These are phyloP conservation scores for Orius insidiosus DNA, from an alignment of 1,140 invertebrate species.

Conservation along the genomic window DNA sequence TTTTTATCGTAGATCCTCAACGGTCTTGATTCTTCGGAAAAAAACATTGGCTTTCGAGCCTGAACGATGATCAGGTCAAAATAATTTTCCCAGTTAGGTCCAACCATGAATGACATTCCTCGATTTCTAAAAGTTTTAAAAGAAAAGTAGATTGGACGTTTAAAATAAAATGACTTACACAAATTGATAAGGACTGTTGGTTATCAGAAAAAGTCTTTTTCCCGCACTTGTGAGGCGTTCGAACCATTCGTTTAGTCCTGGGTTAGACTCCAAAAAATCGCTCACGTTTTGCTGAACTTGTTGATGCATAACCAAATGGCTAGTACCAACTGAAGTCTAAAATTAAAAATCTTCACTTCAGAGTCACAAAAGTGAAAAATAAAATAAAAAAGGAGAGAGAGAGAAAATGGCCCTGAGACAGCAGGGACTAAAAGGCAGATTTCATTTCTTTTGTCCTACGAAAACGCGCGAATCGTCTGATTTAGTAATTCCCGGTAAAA, in stretches of 20 bases:
- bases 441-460: too few relatives aligned
- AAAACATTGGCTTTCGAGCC: constrained; percentile 90
- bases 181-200: constrained; percentile 91
- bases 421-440: too few relatives aligned
- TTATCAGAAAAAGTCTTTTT: constrained; percentile 90
- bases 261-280: constrained; percentile 65
- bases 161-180: constrained; percentile 83
- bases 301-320: constrained; percentile 82
- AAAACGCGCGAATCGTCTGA: too few relatives aligned
- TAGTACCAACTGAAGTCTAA: constrained; percentile 70
- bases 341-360: not conserved
- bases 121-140: constrained; percentile 47
- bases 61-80: constrained; percentile 92
- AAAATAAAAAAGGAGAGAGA: not conserved
- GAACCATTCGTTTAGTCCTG: constrained; percentile 57
- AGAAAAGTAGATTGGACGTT: not conserved
- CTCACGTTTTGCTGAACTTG: constrained; percentile 57
- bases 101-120: constrained; percentile 81
- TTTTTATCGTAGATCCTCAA: constrained; percentile 74
- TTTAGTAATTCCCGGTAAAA: too few relatives aligned
- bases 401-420: not conserved
- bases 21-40: constrained; percentile 77
- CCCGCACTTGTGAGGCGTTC: constrained; percentile 47
- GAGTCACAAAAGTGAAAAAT: too few relatives aligned
- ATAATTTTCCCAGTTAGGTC: constrained; percentile 71